phyloP scores from a whole-genome alignment of 2,113 vertebrate species.

The Otis tarda region DNA sequence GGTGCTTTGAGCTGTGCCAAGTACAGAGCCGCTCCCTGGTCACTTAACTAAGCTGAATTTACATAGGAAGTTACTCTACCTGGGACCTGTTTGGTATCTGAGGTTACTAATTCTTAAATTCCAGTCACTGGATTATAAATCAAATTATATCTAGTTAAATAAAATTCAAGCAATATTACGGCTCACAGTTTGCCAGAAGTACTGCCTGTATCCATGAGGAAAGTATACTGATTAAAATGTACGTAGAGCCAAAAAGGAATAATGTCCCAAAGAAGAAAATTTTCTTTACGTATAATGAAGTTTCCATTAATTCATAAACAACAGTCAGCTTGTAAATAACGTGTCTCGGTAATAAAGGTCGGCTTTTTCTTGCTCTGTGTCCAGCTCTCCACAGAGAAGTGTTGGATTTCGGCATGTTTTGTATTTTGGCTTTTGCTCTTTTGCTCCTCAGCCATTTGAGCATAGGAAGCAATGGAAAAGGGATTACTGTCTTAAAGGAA shows the following conservation, averaged over 20 bases:
- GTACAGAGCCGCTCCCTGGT: background rate
- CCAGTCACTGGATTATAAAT: background rate
- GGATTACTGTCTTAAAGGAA: background rate
- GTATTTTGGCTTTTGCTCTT: background rate
- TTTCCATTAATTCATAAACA: background rate
- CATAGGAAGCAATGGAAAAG: background rate
- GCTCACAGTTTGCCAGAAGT: background rate
- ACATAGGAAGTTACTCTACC: background rate
- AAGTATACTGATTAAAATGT: background rate
- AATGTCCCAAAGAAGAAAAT: background rate
- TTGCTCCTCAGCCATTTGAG: background rate
- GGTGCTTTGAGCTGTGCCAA: background rate
- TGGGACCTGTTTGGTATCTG: background rate
- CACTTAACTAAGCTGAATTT: background rate
- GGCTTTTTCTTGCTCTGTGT: background rate
- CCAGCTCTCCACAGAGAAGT: background rate
- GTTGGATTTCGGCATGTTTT: background rate
- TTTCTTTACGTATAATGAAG: background rate
- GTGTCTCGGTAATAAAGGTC: background rate
- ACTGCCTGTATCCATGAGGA: background rate
- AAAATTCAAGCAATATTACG: background rate
- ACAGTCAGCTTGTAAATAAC: background rate
- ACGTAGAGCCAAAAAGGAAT: background rate
- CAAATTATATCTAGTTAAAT: background rate
- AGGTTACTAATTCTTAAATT: background rate